Evolutionary conservation across 2,113 vertebrate genomes (phyloP).

Genomic region (Psettodes erumei): DNA sequence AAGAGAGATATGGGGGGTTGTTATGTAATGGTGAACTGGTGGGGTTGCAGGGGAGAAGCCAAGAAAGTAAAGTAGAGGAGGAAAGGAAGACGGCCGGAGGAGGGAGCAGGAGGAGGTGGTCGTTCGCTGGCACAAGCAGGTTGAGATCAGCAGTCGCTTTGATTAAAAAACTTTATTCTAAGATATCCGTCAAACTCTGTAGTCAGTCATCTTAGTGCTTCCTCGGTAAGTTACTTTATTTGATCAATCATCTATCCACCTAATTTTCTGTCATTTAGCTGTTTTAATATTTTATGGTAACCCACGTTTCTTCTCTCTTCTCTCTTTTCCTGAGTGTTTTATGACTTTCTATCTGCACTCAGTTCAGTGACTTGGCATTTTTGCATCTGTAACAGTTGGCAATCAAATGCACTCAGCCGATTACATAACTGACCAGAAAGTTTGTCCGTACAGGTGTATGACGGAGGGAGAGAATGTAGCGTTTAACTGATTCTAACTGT

Average conservation of each 20-base stretch:
- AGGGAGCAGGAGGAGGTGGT: slow-evolving; percentile 43
- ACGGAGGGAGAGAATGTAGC: background rate
- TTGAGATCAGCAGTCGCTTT: slow-evolving; percentile 11
- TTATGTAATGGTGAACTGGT: slow-evolving; percentile 54
- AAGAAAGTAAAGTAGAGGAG: slow-evolving; percentile 18
- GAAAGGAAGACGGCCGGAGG: slow-evolving; percentile 30
- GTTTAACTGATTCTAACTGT: background rate
- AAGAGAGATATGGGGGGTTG: background rate
- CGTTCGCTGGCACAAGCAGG: slow-evolving; percentile 14
- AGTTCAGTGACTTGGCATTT: background rate
- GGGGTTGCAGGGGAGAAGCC: slow-evolving; percentile 20
- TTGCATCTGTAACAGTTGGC: too few relatives aligned
- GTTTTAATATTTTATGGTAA: background rate
- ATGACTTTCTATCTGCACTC: background rate
- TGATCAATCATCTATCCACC: background rate
- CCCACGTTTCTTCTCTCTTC: background rate
- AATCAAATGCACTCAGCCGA: too few relatives aligned
- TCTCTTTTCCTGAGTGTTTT: background rate
- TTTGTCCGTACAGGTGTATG: background rate
- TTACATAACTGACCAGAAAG: background rate
- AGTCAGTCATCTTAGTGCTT: slow-evolving; percentile 1
- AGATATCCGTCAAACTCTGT: background rate
- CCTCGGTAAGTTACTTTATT: slow-evolving; percentile 48
- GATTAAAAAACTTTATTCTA: slow-evolving; percentile 2
- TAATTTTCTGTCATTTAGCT: background rate